Percentiles rank a stretch among this genome's conserved stretches.
These are phyloP conservation scores for Rhea pennata DNA, from an alignment of 2,113 vertebrate species.

Conservation along the genomic window DNA sequence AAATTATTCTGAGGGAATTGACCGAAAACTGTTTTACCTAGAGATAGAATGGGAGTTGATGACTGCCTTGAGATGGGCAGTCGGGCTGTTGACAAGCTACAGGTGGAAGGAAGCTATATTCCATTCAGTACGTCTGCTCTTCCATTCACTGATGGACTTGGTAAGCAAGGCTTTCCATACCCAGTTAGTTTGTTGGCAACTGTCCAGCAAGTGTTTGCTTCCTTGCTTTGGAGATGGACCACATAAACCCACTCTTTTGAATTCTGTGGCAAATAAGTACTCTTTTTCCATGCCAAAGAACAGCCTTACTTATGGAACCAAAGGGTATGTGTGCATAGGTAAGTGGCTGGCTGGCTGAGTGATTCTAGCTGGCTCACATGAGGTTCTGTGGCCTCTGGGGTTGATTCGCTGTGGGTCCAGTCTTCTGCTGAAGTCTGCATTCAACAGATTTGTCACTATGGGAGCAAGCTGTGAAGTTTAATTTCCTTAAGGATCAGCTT, in stretches of 20 bases:
- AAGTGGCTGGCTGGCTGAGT: too few relatives aligned
- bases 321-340: not conserved
- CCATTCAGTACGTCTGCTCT: not conserved
- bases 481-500: not conserved
- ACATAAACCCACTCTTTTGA: not conserved
- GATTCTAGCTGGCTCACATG: not conserved
- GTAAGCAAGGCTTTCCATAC: not conserved
- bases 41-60: not conserved
- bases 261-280: not conserved
- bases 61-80: not conserved
- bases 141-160: not conserved
- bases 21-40: not conserved
- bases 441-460: not conserved
- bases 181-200: not conserved
- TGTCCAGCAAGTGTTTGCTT: not conserved
- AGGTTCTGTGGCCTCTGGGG: not conserved
- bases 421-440: not conserved
- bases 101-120: not conserved
- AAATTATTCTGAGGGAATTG: not conserved
- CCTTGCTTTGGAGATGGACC: not conserved
- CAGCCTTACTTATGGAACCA: not conserved
- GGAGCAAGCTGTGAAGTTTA: not conserved
- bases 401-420: not conserved
- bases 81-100: not conserved
- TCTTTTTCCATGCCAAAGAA: not conserved